These are phyloP conservation scores for Hirtodrosophila trivittata DNA, from an alignment of 2,888 invertebrate genomes.

Conservation along the genomic window DNA sequence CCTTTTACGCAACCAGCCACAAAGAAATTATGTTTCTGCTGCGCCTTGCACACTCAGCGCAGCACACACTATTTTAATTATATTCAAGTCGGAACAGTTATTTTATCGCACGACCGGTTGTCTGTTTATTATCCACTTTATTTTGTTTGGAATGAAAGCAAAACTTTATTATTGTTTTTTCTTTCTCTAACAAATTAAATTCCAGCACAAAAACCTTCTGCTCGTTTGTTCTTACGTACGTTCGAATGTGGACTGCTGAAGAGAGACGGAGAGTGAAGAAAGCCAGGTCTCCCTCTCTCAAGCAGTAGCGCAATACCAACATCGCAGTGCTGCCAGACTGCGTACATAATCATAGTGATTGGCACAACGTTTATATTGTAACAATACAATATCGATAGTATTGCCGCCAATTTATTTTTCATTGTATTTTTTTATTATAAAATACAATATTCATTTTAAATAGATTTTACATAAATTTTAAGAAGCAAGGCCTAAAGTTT, in stretches of 20 bases:
- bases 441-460: too few relatives aligned
- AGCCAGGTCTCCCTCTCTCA: constrained; percentile 38
- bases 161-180: constrained; percentile 81
- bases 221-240: constrained; percentile 61
- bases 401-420: too few relatives aligned
- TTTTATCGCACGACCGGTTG: constrained; percentile 24
- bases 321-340: constrained; percentile 33
- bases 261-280: constrained; percentile 66
- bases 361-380: too few relatives aligned
- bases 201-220: constrained; percentile 72
- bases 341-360: not conserved
- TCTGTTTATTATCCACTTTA: constrained; percentile 41
- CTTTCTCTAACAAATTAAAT: constrained; percentile 80
- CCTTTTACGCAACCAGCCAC: constrained; percentile 75
- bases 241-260: constrained; percentile 65
- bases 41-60: constrained; percentile 54
- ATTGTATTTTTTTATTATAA: too few relatives aligned
- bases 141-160: constrained; percentile 71
- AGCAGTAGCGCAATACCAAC: constrained; percentile 54
- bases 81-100: constrained; percentile 20
- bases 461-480: too few relatives aligned
- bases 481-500: too few relatives aligned
- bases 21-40: constrained; percentile 40
- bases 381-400: too few relatives aligned
- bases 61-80: constrained; percentile 31